Base-by-base conservation (phyloP, 2,888 invertebrate species). In the Protodeltote pygarga region DNA sequence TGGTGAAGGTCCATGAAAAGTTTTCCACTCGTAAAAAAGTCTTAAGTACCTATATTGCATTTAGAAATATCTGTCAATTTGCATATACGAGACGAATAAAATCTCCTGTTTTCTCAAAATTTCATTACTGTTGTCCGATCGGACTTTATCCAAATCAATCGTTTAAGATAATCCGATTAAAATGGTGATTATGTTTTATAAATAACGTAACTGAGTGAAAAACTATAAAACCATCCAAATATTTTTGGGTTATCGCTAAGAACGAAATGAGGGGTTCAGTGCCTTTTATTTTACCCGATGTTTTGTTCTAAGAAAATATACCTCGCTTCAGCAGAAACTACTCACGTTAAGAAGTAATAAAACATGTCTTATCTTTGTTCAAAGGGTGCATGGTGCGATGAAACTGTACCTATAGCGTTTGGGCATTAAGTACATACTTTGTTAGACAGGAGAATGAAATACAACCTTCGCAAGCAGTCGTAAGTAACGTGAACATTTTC, bases 271-370 rank as follows among this genome's bases (percentile, higher is more conserved):
- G 3, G 5, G n/a, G 5, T 34, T 11, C 6, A 0, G n/a, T 16
- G 15, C 8, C 3, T 8, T 33, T 24, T 14, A 23, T 2, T 33
- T 53, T 11, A 21, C 8, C 33, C 3, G 16, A 39, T 13, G 10
- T 24, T 29, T 25, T 31, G 13, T 23, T 19, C 8, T 34, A 28
- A 19, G 8, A 34, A 16, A 48, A 20, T 24, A 31, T 39, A 16
- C 16, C 28, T 28, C 3, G 33, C n/a, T 25, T 25, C n/a, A n/a
- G n/a, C 0, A 23, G 6, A 29, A 42, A 41, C 37, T 37, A 41
- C 17, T 54, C 9, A 48, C 11, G 35, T 5, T 33, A 27, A 41
- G 32, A 29, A 33, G 10, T 11, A 33, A 38, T 34, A 41, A 48
- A 31, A 16, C 37, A 41, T 25, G 13, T 27, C 14, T 28, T 34